phyloP scores from a whole-genome alignment of 2,797 vertebrate species.

The Chaetodon trifasciatus region DNA sequence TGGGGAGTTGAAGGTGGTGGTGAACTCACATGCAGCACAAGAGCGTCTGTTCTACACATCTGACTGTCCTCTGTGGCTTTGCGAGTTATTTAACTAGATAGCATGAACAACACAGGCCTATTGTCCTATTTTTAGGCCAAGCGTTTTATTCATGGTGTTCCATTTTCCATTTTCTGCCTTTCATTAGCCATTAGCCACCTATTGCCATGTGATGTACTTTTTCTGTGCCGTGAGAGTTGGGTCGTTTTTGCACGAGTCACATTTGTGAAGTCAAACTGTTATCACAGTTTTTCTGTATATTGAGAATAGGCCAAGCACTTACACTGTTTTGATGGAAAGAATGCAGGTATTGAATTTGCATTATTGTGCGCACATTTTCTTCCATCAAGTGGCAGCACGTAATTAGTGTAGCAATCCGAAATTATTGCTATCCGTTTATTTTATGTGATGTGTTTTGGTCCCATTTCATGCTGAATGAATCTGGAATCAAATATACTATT shows the following conservation, averaged over 20 bases:
- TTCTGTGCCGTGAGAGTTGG: conserved; percentile 1
- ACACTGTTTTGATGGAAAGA: not conserved
- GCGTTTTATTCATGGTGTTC: conserved; percentile 22
- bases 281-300: conserved; percentile 8
- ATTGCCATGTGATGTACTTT: not conserved
- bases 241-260: conserved; percentile 5
- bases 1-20: not conserved
- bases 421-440: not conserved
- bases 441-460: conserved; percentile 1
- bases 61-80: not conserved
- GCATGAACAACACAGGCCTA: not conserved
- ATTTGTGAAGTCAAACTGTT: conserved; percentile 8
- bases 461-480: not conserved
- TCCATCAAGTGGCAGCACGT: not conserved
- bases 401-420: not conserved
- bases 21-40: not conserved
- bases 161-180: conserved; percentile 28
- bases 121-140: not conserved
- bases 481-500: not conserved
- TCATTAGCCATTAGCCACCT: not conserved
- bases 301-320: not conserved
- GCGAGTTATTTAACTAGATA: not conserved
- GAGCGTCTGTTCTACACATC: not conserved
- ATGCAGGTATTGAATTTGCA: not conserved
- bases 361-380: not conserved